phyloP scores from a whole-genome alignment of 2,113 vertebrate genomes.

The Tragelaphus buxtoni region DNA sequence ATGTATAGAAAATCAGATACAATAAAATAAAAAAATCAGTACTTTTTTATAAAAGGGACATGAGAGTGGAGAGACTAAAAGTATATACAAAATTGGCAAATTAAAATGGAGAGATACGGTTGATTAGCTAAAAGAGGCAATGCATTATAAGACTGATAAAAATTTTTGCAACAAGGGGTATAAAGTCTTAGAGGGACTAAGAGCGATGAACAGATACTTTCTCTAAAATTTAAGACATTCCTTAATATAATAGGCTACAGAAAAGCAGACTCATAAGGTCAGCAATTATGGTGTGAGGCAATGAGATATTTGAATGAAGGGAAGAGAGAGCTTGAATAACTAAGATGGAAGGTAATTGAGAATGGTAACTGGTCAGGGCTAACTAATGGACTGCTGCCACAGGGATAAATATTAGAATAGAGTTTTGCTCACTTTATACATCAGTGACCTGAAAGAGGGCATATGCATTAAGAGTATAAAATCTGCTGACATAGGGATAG shows the following conservation, averaged over 20 bases:
- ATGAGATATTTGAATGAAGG: conserved; percentile 11
- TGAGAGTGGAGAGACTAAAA: background rate
- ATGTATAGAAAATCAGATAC: background rate
- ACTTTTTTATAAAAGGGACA: background rate
- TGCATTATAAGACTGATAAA: background rate
- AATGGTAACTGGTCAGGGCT: conserved; percentile 40
- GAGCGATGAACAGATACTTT: background rate
- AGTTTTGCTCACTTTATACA: conserved; percentile 39
- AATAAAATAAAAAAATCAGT: background rate
- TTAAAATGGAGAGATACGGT: background rate
- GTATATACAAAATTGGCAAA: background rate
- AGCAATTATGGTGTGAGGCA: background rate
- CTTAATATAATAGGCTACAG: background rate
- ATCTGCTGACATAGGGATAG: background rate
- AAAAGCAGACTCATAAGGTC: background rate
- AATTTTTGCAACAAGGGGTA: background rate
- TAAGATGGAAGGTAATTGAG: conserved; percentile 34
- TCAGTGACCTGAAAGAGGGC: conserved; percentile 15
- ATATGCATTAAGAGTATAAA: background rate
- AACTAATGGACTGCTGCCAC: conserved; percentile 36
- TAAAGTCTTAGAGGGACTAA: background rate
- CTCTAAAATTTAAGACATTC: background rate
- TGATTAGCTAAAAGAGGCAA: background rate
- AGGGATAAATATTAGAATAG: conserved; percentile 31
- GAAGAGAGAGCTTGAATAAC: conserved; percentile 34